Conservation (phyloP, 2,888 invertebrate species). For the Nudaria mundana region DNA sequence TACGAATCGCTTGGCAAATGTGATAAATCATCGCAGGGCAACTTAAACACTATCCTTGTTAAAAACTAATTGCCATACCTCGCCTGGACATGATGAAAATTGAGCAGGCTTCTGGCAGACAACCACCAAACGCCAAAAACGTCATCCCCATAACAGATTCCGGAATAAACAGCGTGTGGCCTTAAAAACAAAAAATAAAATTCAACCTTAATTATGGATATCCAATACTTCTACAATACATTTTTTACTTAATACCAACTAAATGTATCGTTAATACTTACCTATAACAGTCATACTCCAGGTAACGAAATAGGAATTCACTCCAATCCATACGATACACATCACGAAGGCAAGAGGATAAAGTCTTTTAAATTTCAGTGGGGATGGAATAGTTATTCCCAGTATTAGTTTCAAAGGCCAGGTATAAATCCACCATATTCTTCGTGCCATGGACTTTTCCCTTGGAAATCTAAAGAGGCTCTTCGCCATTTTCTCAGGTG, state of each 20-base stretch:
- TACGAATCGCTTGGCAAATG: not conserved
- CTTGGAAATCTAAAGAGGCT: slow-evolving; percentile 72
- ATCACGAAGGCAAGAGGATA: slow-evolving; percentile 91
- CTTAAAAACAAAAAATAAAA: slow-evolving; percentile 55
- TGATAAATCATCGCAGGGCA: not conserved
- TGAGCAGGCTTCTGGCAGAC: slow-evolving; percentile 90
- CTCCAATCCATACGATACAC: slow-evolving; percentile 93
- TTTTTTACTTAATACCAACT: too few species aligned
- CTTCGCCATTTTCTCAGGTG: slow-evolving; percentile 31
- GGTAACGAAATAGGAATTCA: slow-evolving; percentile 91
- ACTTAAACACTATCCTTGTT: not conserved
- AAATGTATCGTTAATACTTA: too few species aligned
- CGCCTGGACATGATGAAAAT: slow-evolving; percentile 92
- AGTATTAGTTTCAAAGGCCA: slow-evolving; percentile 87
- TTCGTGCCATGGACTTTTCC: slow-evolving; percentile 47
- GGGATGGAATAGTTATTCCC: slow-evolving; percentile 86
- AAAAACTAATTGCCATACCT: too few species aligned
- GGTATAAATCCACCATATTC: slow-evolving; percentile 84
- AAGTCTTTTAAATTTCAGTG: slow-evolving; percentile 77
- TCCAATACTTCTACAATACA: too few species aligned
- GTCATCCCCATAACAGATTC: slow-evolving; percentile 96
- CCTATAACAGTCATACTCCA: slow-evolving; percentile 96
- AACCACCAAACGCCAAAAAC: slow-evolving; percentile 94
- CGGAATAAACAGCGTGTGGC: slow-evolving; percentile 88
- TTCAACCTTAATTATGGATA: not conserved